phyloP scores from a whole-genome alignment of 2,113 vertebrate species.

The Neoarius graeffei region DNA sequence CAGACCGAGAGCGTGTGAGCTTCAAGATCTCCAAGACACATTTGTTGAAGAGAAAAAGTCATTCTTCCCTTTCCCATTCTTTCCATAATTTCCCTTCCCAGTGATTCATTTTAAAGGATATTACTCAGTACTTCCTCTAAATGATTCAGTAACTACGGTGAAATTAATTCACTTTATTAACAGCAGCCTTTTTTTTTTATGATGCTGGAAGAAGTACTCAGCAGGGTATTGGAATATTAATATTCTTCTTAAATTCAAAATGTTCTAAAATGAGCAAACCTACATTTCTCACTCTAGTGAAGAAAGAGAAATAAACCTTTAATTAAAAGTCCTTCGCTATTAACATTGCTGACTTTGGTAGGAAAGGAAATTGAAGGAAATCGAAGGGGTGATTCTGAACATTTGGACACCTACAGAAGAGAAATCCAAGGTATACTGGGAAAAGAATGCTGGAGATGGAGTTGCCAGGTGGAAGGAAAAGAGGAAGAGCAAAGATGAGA shows the following conservation, averaged over 20 bases:
- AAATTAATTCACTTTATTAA: neutral
- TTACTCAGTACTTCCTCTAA: neutral
- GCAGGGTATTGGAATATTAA: neutral
- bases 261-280: neutral
- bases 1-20: neutral
- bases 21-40: neutral
- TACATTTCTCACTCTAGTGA: neutral
- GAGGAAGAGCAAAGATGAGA: too few species aligned
- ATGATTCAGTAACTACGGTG: neutral
- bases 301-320: neutral
- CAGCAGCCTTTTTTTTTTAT: neutral
- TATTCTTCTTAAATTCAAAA: neutral
- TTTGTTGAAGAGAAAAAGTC: neutral
- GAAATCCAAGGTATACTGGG: too few species aligned
- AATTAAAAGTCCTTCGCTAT: neutral
- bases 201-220: neutral
- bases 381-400: too few species aligned
- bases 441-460: too few species aligned
- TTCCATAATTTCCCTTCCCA: constrained; percentile 13
- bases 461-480: too few species aligned
- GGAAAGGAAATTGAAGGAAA: too few species aligned
- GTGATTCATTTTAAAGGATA: neutral
- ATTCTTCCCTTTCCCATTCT: neutral
- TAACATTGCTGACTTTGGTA: neutral
- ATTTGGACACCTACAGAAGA: too few species aligned